These are phyloP conservation scores for Rousettus madagascariensis DNA, from an alignment of 2,797 vertebrate species.

Conservation along the genomic window DNA sequence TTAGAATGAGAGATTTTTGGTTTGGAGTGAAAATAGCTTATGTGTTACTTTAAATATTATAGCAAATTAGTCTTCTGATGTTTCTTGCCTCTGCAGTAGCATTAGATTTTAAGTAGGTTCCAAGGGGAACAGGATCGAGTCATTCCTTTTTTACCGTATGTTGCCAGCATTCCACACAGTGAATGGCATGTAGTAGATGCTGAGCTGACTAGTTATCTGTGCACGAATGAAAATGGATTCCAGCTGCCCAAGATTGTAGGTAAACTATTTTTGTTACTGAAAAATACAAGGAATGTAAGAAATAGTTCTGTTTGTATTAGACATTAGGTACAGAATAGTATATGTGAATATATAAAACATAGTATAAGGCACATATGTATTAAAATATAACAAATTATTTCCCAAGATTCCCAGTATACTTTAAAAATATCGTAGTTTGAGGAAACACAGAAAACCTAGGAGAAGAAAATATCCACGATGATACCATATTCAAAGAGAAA, in stretches of 20 bases:
- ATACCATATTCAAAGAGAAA: background rate
- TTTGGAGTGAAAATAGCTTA: background rate
- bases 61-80: background rate
- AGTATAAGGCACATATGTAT: background rate
- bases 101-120: background rate
- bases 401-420: background rate
- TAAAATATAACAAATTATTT: background rate
- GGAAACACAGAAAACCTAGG: background rate
- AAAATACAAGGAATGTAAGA: background rate
- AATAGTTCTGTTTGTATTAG: background rate
- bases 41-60: background rate
- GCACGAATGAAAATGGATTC: background rate
- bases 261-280: background rate
- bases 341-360: background rate
- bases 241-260: background rate
- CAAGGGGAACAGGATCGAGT: fast-evolving
- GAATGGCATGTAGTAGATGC: background rate
- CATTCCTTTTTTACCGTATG: background rate
- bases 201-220: background rate
- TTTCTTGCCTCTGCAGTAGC: background rate
- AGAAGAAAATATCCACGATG: background rate
- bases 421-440: background rate
- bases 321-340: background rate
- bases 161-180: background rate
- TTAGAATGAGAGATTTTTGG: background rate